Evolutionary conservation across 2,113 vertebrate genomes (phyloP).

Genomic region (Nymphicus hollandicus): DNA sequence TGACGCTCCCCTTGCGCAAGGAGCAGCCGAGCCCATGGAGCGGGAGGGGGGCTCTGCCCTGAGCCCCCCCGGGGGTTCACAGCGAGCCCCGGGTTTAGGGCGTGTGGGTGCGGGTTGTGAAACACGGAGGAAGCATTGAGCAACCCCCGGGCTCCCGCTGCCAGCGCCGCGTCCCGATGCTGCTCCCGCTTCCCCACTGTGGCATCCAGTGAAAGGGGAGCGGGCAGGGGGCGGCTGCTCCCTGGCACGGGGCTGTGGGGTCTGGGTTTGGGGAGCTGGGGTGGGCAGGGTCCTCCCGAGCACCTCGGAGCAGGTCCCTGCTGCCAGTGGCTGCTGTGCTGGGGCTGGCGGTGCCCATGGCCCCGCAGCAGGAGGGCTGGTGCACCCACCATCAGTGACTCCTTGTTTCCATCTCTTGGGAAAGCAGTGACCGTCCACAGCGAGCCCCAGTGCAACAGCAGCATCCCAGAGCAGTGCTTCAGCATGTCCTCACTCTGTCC

Average conservation of each 20-base stretch:
- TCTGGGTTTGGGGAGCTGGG: neutral
- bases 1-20: neutral
- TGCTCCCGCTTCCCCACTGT: neutral
- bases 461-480: neutral
- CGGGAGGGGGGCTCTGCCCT: neutral
- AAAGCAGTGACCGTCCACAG: neutral
- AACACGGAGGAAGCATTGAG: neutral
- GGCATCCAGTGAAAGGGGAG: neutral
- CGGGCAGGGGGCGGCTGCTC: neutral
- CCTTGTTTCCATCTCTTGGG: neutral
- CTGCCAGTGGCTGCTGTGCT: neutral
- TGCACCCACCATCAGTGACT: neutral
- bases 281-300: neutral
- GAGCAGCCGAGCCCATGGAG: neutral
- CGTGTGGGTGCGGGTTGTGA: neutral
- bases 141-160: neutral
- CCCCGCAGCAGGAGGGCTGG: neutral
- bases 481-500: rapidly evolving
- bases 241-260: neutral
- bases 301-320: neutral
- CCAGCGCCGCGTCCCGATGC: neutral
- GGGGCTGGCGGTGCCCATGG: neutral
- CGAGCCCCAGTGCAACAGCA: neutral
- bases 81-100: neutral
- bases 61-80: neutral